Conservation (phyloP, 2,113 vertebrate species). For the Cinclus cinclus region DNA sequence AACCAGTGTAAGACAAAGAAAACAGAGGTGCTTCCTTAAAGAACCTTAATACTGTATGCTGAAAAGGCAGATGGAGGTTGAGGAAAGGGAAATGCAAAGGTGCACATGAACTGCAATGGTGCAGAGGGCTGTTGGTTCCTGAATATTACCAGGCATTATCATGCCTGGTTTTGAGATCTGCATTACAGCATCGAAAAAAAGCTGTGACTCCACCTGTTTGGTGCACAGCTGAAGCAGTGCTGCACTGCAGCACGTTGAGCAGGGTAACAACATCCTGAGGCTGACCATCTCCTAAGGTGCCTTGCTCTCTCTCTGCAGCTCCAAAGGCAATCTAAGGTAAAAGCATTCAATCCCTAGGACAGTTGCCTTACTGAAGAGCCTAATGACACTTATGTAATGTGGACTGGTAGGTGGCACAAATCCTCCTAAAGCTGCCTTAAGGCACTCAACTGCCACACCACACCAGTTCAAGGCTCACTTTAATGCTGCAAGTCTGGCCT, state of each 20-base stretch:
- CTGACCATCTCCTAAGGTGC: neutral
- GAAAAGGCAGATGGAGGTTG: neutral
- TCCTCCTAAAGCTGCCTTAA: neutral
- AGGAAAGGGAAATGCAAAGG: neutral
- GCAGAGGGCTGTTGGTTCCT: neutral
- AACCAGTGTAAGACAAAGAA: neutral
- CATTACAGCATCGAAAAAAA: neutral
- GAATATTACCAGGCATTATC: neutral
- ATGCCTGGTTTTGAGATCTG: neutral
- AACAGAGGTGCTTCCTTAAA: neutral
- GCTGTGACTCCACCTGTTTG: neutral
- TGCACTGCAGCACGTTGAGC: fast-evolving
- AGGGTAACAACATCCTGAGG: neutral
- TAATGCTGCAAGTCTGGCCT: neutral
- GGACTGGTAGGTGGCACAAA: constrained; percentile 4
- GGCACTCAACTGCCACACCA: neutral
- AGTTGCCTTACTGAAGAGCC: neutral
- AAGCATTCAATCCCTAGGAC: neutral
- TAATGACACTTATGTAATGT: neutral
- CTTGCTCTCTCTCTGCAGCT: neutral
- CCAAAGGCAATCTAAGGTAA: neutral
- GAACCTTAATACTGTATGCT: neutral
- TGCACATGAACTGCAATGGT: neutral
- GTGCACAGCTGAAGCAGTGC: neutral
- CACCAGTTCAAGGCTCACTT: neutral